A percentile compares a stretch with the other conserved stretches of the same genome.
Conservation (phyloP, 1,140 invertebrate species). For the Diorhabda sublineata region DNA sequence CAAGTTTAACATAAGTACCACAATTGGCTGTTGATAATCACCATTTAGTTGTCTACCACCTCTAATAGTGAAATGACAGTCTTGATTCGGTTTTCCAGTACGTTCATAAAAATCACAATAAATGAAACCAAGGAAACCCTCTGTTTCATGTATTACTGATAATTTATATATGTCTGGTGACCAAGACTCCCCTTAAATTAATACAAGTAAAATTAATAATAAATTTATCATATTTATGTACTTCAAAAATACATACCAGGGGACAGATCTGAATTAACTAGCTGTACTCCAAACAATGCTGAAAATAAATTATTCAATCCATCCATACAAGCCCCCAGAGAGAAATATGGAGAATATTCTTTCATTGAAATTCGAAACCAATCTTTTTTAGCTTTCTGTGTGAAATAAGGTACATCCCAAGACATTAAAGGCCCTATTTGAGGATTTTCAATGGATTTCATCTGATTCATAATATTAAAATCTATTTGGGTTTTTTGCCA, state of each 20-base stretch:
- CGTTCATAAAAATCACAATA: conserved; percentile 97
- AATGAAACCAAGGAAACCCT: conserved; percentile 85
- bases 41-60: conserved; percentile 85
- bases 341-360: conserved; percentile 87
- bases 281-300: conserved; percentile 72
- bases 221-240: neutral
- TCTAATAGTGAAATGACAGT: conserved; percentile 97
- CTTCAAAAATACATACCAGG: conserved; percentile 32
- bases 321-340: conserved; percentile 92
- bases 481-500: conserved; percentile 61
- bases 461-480: conserved; percentile 67
- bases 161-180: conserved; percentile 84
- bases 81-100: conserved; percentile 86
- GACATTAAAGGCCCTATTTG: conserved; percentile 54
- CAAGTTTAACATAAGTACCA: conserved; percentile 91
- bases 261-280: conserved; percentile 66
- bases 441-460: conserved; percentile 61
- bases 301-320: conserved; percentile 84
- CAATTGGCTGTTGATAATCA: conserved; percentile 85
- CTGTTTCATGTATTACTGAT: conserved; percentile 70
- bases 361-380: conserved; percentile 62
- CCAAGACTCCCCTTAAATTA: conserved; percentile 55
- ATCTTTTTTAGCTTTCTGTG: conserved; percentile 64
- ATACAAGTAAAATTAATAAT: neutral
- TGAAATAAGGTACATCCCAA: conserved; percentile 86